These are phyloP conservation scores for Melanotaenia parkinsoni DNA, from an alignment of 2,797 vertebrate genomes.

Conservation along the genomic window DNA sequence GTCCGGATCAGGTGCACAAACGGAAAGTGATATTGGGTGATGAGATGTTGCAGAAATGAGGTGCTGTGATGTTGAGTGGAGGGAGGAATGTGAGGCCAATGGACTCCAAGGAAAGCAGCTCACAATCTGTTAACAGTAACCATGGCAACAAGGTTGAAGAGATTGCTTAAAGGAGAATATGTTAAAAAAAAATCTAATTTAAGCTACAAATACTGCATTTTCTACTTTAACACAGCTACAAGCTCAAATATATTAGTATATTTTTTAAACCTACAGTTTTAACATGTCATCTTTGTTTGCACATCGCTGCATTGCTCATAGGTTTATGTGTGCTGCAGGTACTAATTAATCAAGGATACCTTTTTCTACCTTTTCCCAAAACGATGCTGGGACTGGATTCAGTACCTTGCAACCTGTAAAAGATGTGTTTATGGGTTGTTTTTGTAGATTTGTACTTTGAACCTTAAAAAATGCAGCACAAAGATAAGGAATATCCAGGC, in stretches of 20 bases:
- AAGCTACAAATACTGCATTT: not conserved
- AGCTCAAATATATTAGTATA: not conserved
- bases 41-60: not conserved
- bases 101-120: not conserved
- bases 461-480: not conserved
- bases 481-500: not conserved
- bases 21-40: not conserved
- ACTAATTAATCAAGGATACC: not conserved
- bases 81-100: not conserved
- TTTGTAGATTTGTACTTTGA: not conserved
- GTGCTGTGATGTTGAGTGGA: not conserved
- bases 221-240: not conserved
- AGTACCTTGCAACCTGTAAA: not conserved
- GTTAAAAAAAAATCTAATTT: not conserved
- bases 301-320: not conserved
- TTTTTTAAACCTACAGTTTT: not conserved
- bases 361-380: not conserved
- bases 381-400: not conserved
- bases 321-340: not conserved
- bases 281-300: not conserved
- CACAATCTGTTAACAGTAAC: constrained; percentile 32
- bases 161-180: constrained; percentile 2
- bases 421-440: not conserved
- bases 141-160: constrained; percentile 48
- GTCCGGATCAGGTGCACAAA: constrained; percentile 2